Base-by-base conservation (phyloP, 2,888 invertebrate species). In the Bugula neritina region DNA sequence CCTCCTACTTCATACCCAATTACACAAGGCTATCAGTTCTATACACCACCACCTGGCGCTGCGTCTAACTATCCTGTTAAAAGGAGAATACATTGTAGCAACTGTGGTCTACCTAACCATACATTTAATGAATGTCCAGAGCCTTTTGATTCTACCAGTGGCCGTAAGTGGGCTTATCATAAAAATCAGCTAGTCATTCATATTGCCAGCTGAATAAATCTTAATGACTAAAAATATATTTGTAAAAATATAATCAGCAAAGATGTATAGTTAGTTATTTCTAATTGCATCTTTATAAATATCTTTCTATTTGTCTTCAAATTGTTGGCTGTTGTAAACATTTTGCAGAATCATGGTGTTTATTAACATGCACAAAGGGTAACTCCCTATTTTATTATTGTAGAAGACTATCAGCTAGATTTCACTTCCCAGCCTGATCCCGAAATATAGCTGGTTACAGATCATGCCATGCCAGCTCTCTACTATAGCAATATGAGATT, bases 21-120 rank as follows among this genome's bases (percentile, higher is more conserved):
- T 1, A n/a, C 63, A 3, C 29, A 25, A 10, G 29, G 34, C 63
- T 31, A 63, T n/a, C 5, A 17, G 23, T 63, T 29, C 34, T 34
- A 63, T 31, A 2, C 63, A 2, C 63, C 27, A 63, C 3, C 31
- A 27, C 29, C 63, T 5, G 2, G 2, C 17, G 43, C 43, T 43
- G n/a, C n/a, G n/a, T n/a, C n/a, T n/a, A n/a, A n/a, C n/a, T 43
- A 43, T n/a, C 13, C 27, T 31, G 31, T 10, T 10, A 63, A 63
- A 31, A 63, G 63, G 34, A 27, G 21, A 31, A 13, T 63, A 2
- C 63, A 63, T 5, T 63, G 63, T 27, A 63, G 31, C 5, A 63
- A 63, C 27, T 63, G 63, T 63, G 63, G 63, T 27, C 29, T 13
- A 31, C 3, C 63, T 27, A 25, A 63, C 34, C 63, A 63, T 31